Percentiles rank a stretch among this genome's conserved stretches.
Conservation (phyloP, 2,797 vertebrate genomes). For the Gymnothorax javanicus region DNA sequence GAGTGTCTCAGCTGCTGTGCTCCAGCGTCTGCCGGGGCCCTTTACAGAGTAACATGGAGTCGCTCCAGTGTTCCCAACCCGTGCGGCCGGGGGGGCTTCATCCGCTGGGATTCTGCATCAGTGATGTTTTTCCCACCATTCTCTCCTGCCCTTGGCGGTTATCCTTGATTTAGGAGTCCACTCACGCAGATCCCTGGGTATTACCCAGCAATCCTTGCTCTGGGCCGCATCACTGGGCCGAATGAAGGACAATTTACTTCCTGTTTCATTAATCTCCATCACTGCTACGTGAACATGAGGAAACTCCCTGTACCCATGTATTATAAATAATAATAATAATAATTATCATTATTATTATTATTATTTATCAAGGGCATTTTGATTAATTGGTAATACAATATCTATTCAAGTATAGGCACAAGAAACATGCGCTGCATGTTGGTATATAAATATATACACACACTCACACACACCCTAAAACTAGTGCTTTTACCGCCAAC, state of each 20-base stretch:
- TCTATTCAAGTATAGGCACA: too few relatives aligned
- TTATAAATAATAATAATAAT: too few relatives aligned
- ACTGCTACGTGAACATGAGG: neutral
- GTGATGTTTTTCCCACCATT: neutral
- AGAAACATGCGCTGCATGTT: too few relatives aligned
- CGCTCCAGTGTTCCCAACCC: neutral
- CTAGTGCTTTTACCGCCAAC: too few relatives aligned
- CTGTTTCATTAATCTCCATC: neutral
- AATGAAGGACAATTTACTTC: neutral
- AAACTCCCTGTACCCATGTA: neutral
- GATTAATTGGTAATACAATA: too few relatives aligned
- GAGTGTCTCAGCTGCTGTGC: neutral
- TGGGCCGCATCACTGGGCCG: neutral
- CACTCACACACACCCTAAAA: too few relatives aligned
- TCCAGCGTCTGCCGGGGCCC: neutral
- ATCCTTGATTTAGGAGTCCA: neutral
- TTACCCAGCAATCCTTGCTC: conserved; percentile 7
- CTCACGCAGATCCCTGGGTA: neutral
- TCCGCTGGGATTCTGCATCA: too few relatives aligned
- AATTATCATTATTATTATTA: too few relatives aligned
- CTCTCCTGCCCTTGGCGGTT: neutral
- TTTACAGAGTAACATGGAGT: neutral
- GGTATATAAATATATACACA: too few relatives aligned
- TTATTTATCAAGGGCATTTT: too few relatives aligned
- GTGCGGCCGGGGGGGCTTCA: neutral